phyloP scores from a whole-genome alignment of 2,888 invertebrate species.

The Lasioglossum figueresi region DNA sequence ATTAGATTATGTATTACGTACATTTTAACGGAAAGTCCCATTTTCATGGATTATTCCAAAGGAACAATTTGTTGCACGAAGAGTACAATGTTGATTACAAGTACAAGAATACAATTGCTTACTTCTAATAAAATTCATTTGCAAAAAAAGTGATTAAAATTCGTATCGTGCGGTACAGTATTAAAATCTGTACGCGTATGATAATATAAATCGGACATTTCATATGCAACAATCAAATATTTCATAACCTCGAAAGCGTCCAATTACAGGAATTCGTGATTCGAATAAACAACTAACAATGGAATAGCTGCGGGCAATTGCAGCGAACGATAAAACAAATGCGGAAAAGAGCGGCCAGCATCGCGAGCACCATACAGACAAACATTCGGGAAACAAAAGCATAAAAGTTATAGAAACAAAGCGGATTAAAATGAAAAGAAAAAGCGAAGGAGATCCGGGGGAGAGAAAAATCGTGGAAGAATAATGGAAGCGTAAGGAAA shows the following conservation, averaged over 20 bases:
- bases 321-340: neutral
- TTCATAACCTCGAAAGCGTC: too few relatives aligned
- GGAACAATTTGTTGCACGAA: too few relatives aligned
- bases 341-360: neutral
- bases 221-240: too few relatives aligned
- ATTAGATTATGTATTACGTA: neutral
- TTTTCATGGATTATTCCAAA: too few relatives aligned
- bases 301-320: neutral
- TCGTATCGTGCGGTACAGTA: too few relatives aligned
- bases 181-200: too few relatives aligned
- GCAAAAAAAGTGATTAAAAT: too few relatives aligned
- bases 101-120: too few relatives aligned
- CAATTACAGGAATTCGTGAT: neutral
- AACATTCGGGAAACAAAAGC: neutral
- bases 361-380: neutral
- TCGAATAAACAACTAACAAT: neutral
- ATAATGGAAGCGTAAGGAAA: constrained; percentile 7
- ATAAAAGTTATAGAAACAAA: constrained; percentile 13
- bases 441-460: neutral
- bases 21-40: too few relatives aligned
- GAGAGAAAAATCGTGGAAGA: constrained; percentile 1
- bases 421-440: neutral
- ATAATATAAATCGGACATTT: too few relatives aligned
- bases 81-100: too few relatives aligned
- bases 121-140: too few relatives aligned